These are phyloP conservation scores for Agrotis exclamationis DNA, from an alignment of 2,888 invertebrate genomes.

Conservation along the genomic window DNA sequence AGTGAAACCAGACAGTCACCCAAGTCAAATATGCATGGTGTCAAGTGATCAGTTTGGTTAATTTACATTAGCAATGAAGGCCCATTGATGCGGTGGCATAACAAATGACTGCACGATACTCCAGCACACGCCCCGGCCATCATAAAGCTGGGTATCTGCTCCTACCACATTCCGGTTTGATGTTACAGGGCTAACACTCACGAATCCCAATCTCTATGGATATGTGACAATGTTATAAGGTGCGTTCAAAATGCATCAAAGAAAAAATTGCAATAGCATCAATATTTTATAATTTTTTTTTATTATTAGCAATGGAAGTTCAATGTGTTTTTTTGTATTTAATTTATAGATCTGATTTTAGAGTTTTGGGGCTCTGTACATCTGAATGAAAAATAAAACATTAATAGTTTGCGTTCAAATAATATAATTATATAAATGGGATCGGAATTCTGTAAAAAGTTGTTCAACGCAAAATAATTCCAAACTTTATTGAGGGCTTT, in stretches of 20 bases:
- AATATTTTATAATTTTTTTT: neutral
- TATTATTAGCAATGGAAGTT: no score
- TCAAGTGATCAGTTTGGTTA: constrained; percentile 30
- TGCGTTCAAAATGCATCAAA: neutral
- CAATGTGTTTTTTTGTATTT: no score
- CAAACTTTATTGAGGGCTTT: no score
- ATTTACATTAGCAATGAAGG: constrained; percentile 45
- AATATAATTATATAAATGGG: no score
- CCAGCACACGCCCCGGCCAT: constrained; percentile 46
- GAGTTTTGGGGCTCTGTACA: no score
- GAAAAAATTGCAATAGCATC: neutral
- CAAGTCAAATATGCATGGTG: constrained; percentile 14
- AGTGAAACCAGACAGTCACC: neutral
- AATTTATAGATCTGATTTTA: no score
- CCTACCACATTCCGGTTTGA: constrained; percentile 56
- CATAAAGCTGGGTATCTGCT: constrained; percentile 50
- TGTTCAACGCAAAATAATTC: no score
- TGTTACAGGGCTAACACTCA: constrained; percentile 36
- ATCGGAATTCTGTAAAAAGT: no score
- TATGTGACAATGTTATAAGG: neutral
- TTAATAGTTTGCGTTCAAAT: no score
- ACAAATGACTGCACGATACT: constrained; percentile 47
- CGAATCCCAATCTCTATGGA: neutral
- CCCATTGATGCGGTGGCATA: constrained; percentile 42
- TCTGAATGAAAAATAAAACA: no score